Evolutionary conservation across 1,140 invertebrate species (phyloP).

Genomic region (Pomacea maculata): DNA sequence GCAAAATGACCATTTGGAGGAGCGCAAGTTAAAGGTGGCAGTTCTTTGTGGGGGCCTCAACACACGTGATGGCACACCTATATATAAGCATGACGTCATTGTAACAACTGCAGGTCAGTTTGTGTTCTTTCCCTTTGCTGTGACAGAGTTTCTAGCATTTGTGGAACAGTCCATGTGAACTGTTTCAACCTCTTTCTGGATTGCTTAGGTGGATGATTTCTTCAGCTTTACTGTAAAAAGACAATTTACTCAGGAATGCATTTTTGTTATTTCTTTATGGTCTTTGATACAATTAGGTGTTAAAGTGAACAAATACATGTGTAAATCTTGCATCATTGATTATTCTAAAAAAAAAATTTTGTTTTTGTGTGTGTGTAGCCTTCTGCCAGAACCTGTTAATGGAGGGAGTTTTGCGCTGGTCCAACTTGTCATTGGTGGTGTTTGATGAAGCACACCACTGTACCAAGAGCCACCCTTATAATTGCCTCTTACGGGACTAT

Average conservation of each 20-base stretch:
- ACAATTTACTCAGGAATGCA: no score
- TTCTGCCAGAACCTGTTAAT: conserved; percentile 53
- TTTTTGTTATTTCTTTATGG: no score
- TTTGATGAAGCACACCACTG: conserved; percentile 62
- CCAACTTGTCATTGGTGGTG: conserved; percentile 53
- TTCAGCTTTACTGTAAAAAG: no score
- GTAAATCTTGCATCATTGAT: no score
- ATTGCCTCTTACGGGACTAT: conserved; percentile 35
- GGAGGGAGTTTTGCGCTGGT: conserved; percentile 46
- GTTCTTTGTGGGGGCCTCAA: conserved; percentile 49
- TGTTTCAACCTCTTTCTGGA: no score
- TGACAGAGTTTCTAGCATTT: neutral
- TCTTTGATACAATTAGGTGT: no score
- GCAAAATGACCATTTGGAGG: conserved; percentile 20
- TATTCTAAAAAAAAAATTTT: neutral
- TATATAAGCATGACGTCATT: conserved; percentile 59
- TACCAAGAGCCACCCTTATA: conserved; percentile 54
- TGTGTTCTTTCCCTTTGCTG: neutral
- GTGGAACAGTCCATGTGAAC: no score
- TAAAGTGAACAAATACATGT: no score
- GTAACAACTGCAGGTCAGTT: conserved; percentile 58
- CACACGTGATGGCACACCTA: conserved; percentile 36
- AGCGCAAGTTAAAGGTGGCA: conserved; percentile 46
- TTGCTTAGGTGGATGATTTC: no score
- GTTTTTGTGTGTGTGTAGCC: conserved; percentile 31